phyloP scores from a whole-genome alignment of 2,113 vertebrate genomes.

The Microcebus jonahi region DNA sequence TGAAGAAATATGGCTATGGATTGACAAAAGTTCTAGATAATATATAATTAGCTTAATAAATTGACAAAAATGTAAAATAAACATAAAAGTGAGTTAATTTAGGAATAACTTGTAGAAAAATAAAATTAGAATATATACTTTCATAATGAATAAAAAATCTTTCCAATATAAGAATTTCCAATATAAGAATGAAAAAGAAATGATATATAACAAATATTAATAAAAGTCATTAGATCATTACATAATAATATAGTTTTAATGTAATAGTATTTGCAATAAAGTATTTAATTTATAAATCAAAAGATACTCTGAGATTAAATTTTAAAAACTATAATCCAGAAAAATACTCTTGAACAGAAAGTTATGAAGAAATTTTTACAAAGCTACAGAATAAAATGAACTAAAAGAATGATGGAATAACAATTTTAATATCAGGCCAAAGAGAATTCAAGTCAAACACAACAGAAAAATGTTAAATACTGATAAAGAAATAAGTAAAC shows the following conservation, averaged over 20 bases:
- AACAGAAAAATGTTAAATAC: not conserved
- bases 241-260: not conserved
- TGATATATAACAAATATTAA: not conserved
- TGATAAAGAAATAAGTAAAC: not conserved
- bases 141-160: not conserved
- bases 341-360: not conserved
- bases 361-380: not conserved
- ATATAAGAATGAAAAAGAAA: not conserved
- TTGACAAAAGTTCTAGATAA: not conserved
- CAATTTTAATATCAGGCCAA: not conserved
- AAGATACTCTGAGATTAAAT: not conserved
- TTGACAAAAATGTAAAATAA: not conserved
- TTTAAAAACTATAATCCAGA: not conserved
- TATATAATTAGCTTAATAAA: not conserved
- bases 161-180: not conserved
- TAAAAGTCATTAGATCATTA: not conserved
- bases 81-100: not conserved
- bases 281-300: not conserved
- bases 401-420: not conserved
- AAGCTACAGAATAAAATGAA: not conserved
- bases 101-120: not conserved
- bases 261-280: not conserved
- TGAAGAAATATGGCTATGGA: not conserved
- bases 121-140: not conserved
- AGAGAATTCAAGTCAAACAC: not conserved